A percentile compares a stretch with the other conserved stretches of the same genome.
phyloP scores from a whole-genome alignment of 2,113 vertebrate genomes.

The Oncorhynchus gorbuscha region DNA sequence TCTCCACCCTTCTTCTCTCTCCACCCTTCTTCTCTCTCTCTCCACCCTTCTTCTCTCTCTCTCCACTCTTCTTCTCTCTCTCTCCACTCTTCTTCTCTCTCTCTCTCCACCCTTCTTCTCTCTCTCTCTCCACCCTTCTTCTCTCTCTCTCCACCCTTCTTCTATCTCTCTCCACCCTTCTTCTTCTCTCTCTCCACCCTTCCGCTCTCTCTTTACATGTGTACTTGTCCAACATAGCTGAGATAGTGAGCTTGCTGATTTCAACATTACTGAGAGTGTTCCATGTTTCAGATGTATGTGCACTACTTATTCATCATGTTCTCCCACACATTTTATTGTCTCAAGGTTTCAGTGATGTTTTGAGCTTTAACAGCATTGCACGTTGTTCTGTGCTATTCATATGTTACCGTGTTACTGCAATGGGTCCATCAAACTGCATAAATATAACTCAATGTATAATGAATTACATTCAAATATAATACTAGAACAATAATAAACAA shows the following conservation, averaged over 20 bases:
- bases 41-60: no score
- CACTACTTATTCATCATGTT: not conserved
- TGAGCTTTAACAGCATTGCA: slow-evolving; percentile 21
- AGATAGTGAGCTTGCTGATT: not conserved
- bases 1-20: no score
- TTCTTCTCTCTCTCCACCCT: no score
- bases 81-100: not conserved
- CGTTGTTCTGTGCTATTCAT: slow-evolving; percentile 29
- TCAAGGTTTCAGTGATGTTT: slow-evolving; percentile 29
- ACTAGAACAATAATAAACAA: slow-evolving; percentile 49
- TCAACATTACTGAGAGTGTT: not conserved
- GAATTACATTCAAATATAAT: slow-evolving; percentile 47
- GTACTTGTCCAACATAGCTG: slow-evolving; percentile 23
- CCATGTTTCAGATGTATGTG: not conserved
- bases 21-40: no score
- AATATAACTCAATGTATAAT: slow-evolving; percentile 36
- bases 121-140: no score
- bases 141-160: not conserved
- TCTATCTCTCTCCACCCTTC: no score
- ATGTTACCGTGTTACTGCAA: slow-evolving; percentile 12
- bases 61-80: no score
- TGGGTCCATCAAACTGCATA: slow-evolving; percentile 24
- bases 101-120: no score
- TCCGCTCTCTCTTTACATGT: not conserved
- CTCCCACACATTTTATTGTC: not conserved